Conservation (phyloP, 2,113 vertebrate species). For the Erinaceus europaeus region DNA sequence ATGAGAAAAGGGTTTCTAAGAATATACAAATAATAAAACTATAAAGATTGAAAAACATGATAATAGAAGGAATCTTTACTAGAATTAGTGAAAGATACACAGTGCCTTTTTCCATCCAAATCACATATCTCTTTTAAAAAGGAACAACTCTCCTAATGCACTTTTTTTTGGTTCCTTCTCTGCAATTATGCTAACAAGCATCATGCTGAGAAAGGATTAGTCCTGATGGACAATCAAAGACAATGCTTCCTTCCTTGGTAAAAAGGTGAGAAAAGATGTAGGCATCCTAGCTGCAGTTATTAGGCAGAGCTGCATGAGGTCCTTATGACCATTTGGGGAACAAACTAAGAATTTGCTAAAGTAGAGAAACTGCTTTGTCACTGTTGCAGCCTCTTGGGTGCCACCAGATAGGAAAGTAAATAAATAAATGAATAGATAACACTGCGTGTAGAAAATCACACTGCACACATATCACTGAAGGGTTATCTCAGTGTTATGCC, state of each 20-base stretch:
- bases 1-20: conserved; percentile 44
- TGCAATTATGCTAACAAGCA: conserved; percentile 89
- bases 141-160: conserved; percentile 78
- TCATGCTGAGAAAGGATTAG: conserved; percentile 87
- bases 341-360: conserved; percentile 68
- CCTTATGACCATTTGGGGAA: conserved; percentile 76
- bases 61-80: conserved; percentile 59
- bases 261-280: conserved; percentile 84
- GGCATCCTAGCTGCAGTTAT: conserved; percentile 80
- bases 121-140: conserved; percentile 67
- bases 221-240: conserved; percentile 87
- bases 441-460: conserved; percentile 73
- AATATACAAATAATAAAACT: conserved; percentile 72
- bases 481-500: conserved; percentile 87
- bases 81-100: conserved; percentile 79
- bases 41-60: conserved; percentile 17
- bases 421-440: too few relatives aligned
- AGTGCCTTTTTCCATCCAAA: conserved; percentile 80
- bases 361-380: conserved; percentile 80
- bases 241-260: conserved; percentile 83
- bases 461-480: conserved; percentile 83
- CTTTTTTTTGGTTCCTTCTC: conserved; percentile 80
- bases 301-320: conserved; percentile 82
- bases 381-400: conserved; percentile 78
- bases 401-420: conserved; percentile 75